A percentile compares a stretch with the other conserved stretches of the same genome.
Evolutionary conservation across 2,113 vertebrate species (phyloP).

Genomic region (Lagopus muta): DNA sequence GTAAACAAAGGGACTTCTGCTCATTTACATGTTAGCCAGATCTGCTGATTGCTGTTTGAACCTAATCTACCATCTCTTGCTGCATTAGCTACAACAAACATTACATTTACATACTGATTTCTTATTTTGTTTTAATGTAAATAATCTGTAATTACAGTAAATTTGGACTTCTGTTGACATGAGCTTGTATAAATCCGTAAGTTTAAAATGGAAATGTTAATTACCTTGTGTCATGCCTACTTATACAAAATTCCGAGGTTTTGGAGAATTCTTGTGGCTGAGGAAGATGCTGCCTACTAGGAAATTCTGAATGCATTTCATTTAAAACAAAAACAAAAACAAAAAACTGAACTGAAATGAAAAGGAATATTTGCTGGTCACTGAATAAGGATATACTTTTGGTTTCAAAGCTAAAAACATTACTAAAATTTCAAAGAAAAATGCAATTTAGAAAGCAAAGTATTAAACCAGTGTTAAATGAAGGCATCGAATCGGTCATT

Average conservation of each 20-base stretch:
- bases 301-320: slow-evolving; percentile 1
- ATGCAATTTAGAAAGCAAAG: background rate
- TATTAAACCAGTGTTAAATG: background rate
- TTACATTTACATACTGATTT: slow-evolving; percentile 99
- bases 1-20: slow-evolving; percentile 79
- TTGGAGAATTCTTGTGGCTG: slow-evolving; percentile 11
- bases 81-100: slow-evolving; percentile 99
- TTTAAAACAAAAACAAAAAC: background rate
- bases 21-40: slow-evolving; percentile 85
- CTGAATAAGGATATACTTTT: background rate
- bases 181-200: slow-evolving; percentile 95
- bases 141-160: slow-evolving; percentile 99
- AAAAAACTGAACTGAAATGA: background rate
- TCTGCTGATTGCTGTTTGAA: slow-evolving; percentile 86
- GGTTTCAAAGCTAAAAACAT: background rate
- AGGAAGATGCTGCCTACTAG: slow-evolving; percentile 22
- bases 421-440: background rate
- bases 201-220: slow-evolving; percentile 97
- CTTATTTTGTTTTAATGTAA: slow-evolving; percentile 99
- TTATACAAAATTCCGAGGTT: slow-evolving; percentile 80
- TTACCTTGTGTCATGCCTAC: slow-evolving; percentile 89
- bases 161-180: slow-evolving; percentile 99
- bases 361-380: background rate
- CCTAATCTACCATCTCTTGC: slow-evolving; percentile 87
- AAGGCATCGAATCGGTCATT: background rate